phyloP scores from a whole-genome alignment of 2,888 invertebrate species.

The Diarsia brunnea region DNA sequence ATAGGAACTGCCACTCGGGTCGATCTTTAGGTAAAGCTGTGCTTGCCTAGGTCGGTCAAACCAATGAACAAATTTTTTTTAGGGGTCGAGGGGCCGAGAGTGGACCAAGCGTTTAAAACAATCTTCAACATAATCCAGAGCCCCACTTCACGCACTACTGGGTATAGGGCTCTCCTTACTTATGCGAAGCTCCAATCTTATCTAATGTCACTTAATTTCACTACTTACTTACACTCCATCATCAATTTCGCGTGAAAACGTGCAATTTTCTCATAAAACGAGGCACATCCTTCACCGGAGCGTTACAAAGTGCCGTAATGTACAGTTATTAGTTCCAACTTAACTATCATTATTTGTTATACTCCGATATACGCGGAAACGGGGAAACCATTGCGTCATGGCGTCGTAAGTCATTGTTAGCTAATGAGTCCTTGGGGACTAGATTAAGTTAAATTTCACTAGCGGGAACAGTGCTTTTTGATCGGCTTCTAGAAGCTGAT shows the following conservation, averaged over 20 bases:
- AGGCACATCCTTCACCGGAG: slow-evolving; percentile 5
- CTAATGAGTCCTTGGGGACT: background rate
- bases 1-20: too few species aligned
- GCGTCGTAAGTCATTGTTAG: slow-evolving; percentile 4
- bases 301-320: slow-evolving; percentile 25
- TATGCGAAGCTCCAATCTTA: background rate
- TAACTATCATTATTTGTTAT: slow-evolving; percentile 35
- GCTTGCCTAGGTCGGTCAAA: too few species aligned
- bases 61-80: too few species aligned
- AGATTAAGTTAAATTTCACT: background rate
- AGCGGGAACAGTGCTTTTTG: background rate
- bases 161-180: background rate
- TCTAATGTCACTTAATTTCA: slow-evolving; percentile 1
- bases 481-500: background rate
- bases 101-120: too few species aligned
- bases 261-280: slow-evolving; percentile 27
- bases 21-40: too few species aligned
- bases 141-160: background rate
- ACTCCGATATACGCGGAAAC: slow-evolving; percentile 23
- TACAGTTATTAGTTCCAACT: slow-evolving; percentile 28
- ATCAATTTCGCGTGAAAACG: slow-evolving; percentile 18
- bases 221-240: background rate
- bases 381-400: slow-evolving; percentile 15
- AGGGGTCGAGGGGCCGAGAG: too few species aligned
- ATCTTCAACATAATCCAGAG: background rate